These are phyloP conservation scores for Okapia johnstoni DNA, from an alignment of 2,113 vertebrate species.

Conservation along the genomic window DNA sequence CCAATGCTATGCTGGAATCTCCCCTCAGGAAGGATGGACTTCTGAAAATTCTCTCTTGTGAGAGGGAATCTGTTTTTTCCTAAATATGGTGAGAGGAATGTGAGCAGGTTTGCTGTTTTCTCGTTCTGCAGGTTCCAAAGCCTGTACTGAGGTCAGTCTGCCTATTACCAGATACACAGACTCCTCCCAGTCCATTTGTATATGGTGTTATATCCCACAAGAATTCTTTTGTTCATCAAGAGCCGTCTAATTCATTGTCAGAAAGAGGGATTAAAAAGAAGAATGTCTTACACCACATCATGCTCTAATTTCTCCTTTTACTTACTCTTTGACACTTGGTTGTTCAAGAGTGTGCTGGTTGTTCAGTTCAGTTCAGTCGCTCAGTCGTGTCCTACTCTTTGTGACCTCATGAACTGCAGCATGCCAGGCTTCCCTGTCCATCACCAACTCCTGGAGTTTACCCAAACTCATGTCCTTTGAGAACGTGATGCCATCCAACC, in stretches of 20 bases:
- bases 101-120: not conserved
- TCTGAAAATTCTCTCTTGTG: not conserved
- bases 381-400: no score
- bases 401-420: no score
- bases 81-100: not conserved
- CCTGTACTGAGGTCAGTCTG: not conserved
- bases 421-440: no score
- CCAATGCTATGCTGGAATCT: not conserved
- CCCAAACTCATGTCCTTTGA: no score
- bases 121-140: not conserved
- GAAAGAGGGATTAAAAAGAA: not conserved
- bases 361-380: no score
- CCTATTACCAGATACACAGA: not conserved
- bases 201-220: not conserved
- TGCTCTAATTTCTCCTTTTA: not conserved
- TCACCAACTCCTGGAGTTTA: no score
- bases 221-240: not conserved
- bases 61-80: not conserved
- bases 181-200: not conserved
- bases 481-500: no score
- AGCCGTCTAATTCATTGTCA: not conserved
- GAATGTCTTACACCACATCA: not conserved
- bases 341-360: not conserved
- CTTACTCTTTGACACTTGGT: not conserved
- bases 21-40: not conserved